phyloP scores from a whole-genome alignment of 2,888 invertebrate species.

The Homarus gammarus region DNA sequence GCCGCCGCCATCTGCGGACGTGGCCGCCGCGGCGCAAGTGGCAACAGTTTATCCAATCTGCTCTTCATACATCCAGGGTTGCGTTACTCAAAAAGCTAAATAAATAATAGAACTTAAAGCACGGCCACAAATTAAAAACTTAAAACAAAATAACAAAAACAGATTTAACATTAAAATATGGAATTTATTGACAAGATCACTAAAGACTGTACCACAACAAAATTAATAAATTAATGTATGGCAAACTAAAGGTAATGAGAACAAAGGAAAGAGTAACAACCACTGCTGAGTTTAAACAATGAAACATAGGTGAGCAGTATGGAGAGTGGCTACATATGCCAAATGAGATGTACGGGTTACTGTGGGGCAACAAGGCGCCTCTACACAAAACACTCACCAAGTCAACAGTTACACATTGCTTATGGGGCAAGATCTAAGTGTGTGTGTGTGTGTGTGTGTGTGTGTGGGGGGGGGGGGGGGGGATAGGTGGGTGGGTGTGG shows the following conservation, averaged over 20 bases:
- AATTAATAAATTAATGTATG: slow-evolving; percentile 44
- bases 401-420: slow-evolving; percentile 34
- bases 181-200: slow-evolving; percentile 15
- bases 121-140: slow-evolving; percentile 54
- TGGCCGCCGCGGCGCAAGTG: slow-evolving; percentile 62
- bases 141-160: slow-evolving; percentile 49
- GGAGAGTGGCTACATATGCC: slow-evolving; percentile 39
- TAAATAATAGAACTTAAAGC: slow-evolving; percentile 58
- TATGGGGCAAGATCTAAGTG: background rate
- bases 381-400: slow-evolving; percentile 44
- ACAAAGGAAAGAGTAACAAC: slow-evolving; percentile 58
- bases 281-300: slow-evolving; percentile 50
- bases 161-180: slow-evolving; percentile 25
- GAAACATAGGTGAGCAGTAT: slow-evolving; percentile 53
- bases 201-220: slow-evolving; percentile 30
- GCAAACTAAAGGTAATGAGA: slow-evolving; percentile 45
- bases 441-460: slow-evolving; percentile 25
- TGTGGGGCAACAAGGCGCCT: slow-evolving; percentile 19
- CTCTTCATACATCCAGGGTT: slow-evolving; percentile 53
- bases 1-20: slow-evolving; percentile 31
- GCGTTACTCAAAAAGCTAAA: slow-evolving; percentile 62
- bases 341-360: slow-evolving; percentile 37
- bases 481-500: background rate
- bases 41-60: slow-evolving; percentile 59
- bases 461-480: background rate